Conservation (phyloP, 2,888 invertebrate species). For the Himalopsyche kuldschensis region DNA sequence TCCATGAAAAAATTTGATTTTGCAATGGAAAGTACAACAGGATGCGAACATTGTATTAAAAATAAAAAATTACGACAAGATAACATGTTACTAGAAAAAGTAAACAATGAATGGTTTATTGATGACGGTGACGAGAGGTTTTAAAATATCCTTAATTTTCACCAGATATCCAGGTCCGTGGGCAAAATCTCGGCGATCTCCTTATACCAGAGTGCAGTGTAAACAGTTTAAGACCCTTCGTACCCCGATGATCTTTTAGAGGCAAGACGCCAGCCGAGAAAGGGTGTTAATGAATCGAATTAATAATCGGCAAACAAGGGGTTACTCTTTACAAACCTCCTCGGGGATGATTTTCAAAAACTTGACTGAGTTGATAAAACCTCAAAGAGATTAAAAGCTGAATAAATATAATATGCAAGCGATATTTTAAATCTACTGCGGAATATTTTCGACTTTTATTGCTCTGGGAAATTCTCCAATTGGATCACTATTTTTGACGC, state of each 20-base stretch:
- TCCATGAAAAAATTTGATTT: no score
- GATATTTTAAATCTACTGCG: no score
- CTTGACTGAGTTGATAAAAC: background rate
- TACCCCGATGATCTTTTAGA: conserved; percentile 34
- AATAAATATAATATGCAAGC: no score
- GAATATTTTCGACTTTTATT: no score
- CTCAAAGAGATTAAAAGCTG: background rate
- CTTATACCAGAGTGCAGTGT: conserved; percentile 26
- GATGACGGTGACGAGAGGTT: no score
- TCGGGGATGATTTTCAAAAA: background rate
- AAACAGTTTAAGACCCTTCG: conserved; percentile 35
- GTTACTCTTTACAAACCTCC: background rate
- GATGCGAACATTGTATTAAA: no score
- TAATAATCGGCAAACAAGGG: conserved; percentile 41
- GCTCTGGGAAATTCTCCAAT: no score
- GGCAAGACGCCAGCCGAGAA: conserved; percentile 24
- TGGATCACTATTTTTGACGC: no score
- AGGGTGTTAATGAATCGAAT: conserved; percentile 40
- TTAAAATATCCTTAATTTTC: background rate
- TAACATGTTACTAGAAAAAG: no score
- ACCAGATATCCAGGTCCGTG: background rate
- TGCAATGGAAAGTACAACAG: no score
- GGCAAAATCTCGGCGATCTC: background rate
- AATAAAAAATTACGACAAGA: no score
- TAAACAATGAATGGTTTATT: no score